Evolutionary conservation across 2,888 invertebrate genomes (phyloP), one percentile per base, ranked within the genome.

Genomic region (Chouioia cunea): DNA sequence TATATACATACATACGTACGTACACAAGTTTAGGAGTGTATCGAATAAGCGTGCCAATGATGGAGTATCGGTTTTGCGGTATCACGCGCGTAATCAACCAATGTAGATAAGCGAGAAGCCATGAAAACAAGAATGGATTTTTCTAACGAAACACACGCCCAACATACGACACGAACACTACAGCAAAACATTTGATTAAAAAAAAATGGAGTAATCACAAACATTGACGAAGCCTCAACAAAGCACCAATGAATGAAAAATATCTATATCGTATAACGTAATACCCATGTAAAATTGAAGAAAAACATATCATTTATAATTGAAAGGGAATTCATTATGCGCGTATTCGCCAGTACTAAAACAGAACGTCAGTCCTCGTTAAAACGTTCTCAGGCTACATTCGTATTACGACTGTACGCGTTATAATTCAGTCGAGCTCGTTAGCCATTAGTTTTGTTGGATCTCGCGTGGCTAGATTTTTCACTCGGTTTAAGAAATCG

Each of bases 1-100:
- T 22, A 50, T 23, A 27, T 6, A 27, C n/a, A n/a, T n/a, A n/a
- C n/a, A n/a, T n/a, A n/a, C n/a, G n/a, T n/a, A n/a, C n/a, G n/a
- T n/a, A n/a, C 27, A 27, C 27, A 27, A 27, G 52, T 46, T 58
- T n/a, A n/a, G 53, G n/a, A 59, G 20, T 44, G 50, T 60, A 63
- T 20, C n/a, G 52, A 60, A 58, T 15, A 59, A 71, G 67, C n/a
- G n/a, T 71, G 67, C 71, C 71, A 67, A 64, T 71, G 22, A 54
- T 46, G 54, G 16, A 36, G 44, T 23, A 36, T 58, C 46, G 50
- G 15, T 65, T 36, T 60, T 36, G 52, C 54, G 44, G 10, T 27
- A 12, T 36, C 36, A 12, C 36, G 36, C 36, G 4, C 12, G 36
- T 62, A 57, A 50, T 46, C 22, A 60, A 56, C 47, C 23, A 18